Evolutionary conservation across 2,113 vertebrate species (phyloP).

Genomic region (Tympanuchus pallidicinctus): DNA sequence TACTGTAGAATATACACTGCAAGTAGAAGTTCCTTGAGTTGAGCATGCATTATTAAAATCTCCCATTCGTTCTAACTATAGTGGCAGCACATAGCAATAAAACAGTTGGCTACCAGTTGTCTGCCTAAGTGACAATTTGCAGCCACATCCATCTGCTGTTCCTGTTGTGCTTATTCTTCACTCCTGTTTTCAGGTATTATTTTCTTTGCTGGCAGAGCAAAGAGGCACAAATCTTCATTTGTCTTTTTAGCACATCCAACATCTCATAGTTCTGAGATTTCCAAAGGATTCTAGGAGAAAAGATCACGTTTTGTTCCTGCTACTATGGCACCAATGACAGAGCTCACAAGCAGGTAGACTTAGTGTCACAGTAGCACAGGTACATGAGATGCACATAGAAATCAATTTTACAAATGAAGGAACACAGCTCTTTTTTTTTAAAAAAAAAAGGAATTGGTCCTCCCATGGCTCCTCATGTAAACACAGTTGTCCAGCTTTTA

Average conservation of each 20-base stretch:
- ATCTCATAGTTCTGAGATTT: background rate
- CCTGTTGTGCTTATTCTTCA: background rate
- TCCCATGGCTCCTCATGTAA: background rate
- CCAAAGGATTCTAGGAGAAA: background rate
- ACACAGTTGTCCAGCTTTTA: background rate
- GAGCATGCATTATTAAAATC: background rate
- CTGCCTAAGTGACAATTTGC: background rate
- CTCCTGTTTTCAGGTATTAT: background rate
- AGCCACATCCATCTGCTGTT: background rate
- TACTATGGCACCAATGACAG: background rate
- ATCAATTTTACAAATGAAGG: background rate
- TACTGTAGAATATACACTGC: accelerated
- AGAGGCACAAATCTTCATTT: background rate
- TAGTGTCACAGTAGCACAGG: background rate
- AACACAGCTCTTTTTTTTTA: background rate
- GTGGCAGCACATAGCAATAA: background rate
- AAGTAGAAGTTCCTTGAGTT: background rate
- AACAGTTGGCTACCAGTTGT: background rate
- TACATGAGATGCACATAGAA: background rate
- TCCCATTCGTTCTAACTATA: background rate
- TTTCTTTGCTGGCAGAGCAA: background rate
- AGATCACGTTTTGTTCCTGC: background rate
- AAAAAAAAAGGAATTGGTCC: background rate
- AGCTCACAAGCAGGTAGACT: background rate
- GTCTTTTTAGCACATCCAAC: background rate